Conservation (phyloP, 2,113 vertebrate genomes). For the Coreoperca whiteheadi region DNA sequence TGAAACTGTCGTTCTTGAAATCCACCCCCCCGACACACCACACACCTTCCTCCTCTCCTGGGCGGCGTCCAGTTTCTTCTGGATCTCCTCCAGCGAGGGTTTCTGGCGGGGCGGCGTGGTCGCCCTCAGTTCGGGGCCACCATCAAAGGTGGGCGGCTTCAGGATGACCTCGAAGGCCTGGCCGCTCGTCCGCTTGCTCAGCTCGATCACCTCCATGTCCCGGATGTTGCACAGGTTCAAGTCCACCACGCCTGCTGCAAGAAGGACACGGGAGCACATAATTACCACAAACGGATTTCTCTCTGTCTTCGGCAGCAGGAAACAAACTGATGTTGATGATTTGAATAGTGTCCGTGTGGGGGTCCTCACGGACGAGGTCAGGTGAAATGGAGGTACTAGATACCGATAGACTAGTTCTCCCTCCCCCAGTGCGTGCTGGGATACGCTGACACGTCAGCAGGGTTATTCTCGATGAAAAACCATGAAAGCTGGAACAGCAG, state of each 20-base stretch:
- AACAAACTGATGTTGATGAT: neutral
- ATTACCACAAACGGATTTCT: neutral
- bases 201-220: constrained; percentile 97
- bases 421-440: too few relatives aligned
- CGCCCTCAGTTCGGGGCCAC: constrained; percentile 89
- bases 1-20: too few relatives aligned
- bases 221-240: constrained; percentile 95
- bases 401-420: too few relatives aligned
- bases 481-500: too few relatives aligned
- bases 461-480: too few relatives aligned
- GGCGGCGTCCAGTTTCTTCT: constrained; percentile 93
- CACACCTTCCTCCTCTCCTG: constrained; percentile 93
- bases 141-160: constrained; percentile 92
- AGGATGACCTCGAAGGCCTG: constrained; percentile 98
- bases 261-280: neutral
- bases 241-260: constrained; percentile 89
- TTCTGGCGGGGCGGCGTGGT: constrained; percentile 89
- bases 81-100: constrained; percentile 93
- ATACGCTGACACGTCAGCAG: too few relatives aligned
- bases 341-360: neutral
- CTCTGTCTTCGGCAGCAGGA: neutral
- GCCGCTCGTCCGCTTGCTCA: constrained; percentile 93
- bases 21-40: neutral
- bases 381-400: too few relatives aligned
- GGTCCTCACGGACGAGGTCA: too few relatives aligned